These are phyloP conservation scores for Agrenia bidenticulata DNA, from an alignment of 2,888 invertebrate species.

Conservation along the genomic window DNA sequence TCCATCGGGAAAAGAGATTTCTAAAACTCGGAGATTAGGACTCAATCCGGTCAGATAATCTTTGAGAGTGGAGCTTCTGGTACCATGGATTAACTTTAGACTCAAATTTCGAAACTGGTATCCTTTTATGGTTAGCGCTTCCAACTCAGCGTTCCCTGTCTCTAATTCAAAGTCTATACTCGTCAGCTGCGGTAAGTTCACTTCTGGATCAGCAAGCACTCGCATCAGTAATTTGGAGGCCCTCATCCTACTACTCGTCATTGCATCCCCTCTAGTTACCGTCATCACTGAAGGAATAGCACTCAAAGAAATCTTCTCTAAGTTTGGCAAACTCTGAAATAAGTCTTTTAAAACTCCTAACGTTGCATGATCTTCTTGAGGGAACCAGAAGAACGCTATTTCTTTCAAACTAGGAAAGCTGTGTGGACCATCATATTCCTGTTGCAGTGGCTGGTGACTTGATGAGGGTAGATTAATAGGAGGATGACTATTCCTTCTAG, in stretches of 20 bases:
- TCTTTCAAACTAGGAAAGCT: conserved; percentile 29
- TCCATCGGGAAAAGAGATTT: conserved; percentile 30
- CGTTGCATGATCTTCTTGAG: background rate
- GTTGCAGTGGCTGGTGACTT: no score
- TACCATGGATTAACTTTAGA: conserved; percentile 18
- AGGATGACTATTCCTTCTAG: conserved; percentile 5
- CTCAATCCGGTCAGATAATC: conserved; percentile 25
- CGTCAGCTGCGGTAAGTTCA: conserved; percentile 22
- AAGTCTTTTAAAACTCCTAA: conserved; percentile 30
- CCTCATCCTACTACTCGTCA: conserved; percentile 12
- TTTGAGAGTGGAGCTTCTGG: conserved; percentile 29
- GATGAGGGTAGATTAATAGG: no score
- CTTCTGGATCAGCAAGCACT: conserved; percentile 19
- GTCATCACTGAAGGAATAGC: background rate
- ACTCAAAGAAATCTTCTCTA: conserved; percentile 27
- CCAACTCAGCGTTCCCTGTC: conserved; percentile 24
- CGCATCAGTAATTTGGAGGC: conserved; percentile 24
- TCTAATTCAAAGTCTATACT: conserved; percentile 30
- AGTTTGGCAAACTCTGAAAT: conserved; percentile 30
- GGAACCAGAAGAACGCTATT: conserved; percentile 22
- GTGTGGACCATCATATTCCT: no score
- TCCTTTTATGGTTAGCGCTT: conserved; percentile 24
- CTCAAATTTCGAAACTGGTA: conserved; percentile 25
- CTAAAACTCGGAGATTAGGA: conserved; percentile 23
- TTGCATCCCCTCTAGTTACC: conserved; percentile 18